Base-by-base conservation (phyloP, 2,797 vertebrate species). In the Cuculus canorus region DNA sequence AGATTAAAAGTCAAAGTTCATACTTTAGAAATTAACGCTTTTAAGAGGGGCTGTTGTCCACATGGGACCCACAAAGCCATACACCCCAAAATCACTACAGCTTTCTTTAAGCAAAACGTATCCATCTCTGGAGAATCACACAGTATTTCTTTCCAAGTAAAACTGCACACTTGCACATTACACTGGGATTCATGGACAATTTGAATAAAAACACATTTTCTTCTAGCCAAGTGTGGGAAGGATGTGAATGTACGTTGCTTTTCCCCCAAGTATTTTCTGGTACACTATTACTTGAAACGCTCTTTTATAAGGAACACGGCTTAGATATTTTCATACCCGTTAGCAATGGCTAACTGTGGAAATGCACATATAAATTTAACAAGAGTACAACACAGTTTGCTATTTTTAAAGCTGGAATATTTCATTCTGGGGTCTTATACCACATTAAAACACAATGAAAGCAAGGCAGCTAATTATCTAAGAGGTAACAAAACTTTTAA, bases 401-500 rank as follows among this genome's bases (percentile, higher is more conserved):
- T 90, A 72, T 93, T 95, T 96, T 96, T 82, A 95, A 94, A 83
- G 70, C 70, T 88, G 82, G 39, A 56, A 43, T 95, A 88, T 90
- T 96, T 94, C 89, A 82, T 95, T 47, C 48, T 12, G 76, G 91
- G 92, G 92, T 92, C 90, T 91, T 95, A 86, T 59, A 77, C 65
- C 80, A 90, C 73, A 96, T 86, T 91, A 94, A 95, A 93, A 81
- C 48, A 96, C 86, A 97, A 82, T 24, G 91, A 94, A 88, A 96
- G 82, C 82, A 35, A 59, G 82, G 80, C 78, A 95, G 82, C 92
- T 95, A 88, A 95, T 96, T 96, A 95, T 92, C 88, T 61, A 65
- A 97, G 90, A 97, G 94, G 96, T 96, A 97, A 96, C 93, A 96
- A 96, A 96, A 88, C 86, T 93, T 91, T 97, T 91, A 94, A 96